A percentile compares a stretch with the other conserved stretches of the same genome.
These are phyloP conservation scores for Paracentrotus lividus DNA, from an alignment of 53 echinoderm and acorn worm species.

Conservation along the genomic window DNA sequence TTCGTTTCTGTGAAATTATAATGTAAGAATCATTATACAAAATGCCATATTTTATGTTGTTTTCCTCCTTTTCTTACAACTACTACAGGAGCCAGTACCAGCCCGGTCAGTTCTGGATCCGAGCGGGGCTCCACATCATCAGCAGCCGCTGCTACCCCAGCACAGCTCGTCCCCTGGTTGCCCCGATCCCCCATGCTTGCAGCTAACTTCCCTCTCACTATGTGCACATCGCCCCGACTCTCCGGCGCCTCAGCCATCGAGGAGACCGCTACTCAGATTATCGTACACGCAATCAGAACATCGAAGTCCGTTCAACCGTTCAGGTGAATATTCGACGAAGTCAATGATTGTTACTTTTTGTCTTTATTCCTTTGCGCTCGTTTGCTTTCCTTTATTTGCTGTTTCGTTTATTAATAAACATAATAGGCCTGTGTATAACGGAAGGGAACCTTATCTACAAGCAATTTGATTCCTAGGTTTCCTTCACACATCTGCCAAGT, in stretches of 20 bases:
- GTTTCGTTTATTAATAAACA: too few relatives aligned
- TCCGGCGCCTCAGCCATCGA: slow-evolving; percentile 79
- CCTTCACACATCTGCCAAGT: too few relatives aligned
- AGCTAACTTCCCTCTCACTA: slow-evolving; percentile 76
- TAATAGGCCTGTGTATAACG: too few relatives aligned
- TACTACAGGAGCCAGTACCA: slow-evolving; percentile 29
- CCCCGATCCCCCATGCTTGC: slow-evolving; percentile 75
- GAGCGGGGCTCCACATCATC: slow-evolving; percentile 33
- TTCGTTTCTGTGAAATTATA: too few relatives aligned
- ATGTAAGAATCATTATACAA: too few relatives aligned
- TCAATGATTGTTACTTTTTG: not conserved
- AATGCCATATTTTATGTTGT: too few relatives aligned
- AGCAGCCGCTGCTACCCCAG: slow-evolving; percentile 54
- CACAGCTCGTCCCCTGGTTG: slow-evolving; percentile 81
- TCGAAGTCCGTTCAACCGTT: slow-evolving; percentile 91
- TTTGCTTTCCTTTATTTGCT: too few relatives aligned
- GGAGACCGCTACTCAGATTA: slow-evolving; percentile 89
- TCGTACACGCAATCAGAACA: slow-evolving; percentile 86
- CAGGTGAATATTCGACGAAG: slow-evolving; percentile 47
- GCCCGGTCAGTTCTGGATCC: slow-evolving; percentile 38
- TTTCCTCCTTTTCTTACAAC: not conserved
- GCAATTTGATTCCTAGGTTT: too few relatives aligned
- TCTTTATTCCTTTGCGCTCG: too few relatives aligned
- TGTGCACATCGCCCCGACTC: slow-evolving; percentile 64
- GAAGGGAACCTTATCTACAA: too few relatives aligned